Evolutionary conservation across 2,113 vertebrate species (phyloP), one percentile per base, ranked within the genome.

Genomic region (Corvus cornix): DNA sequence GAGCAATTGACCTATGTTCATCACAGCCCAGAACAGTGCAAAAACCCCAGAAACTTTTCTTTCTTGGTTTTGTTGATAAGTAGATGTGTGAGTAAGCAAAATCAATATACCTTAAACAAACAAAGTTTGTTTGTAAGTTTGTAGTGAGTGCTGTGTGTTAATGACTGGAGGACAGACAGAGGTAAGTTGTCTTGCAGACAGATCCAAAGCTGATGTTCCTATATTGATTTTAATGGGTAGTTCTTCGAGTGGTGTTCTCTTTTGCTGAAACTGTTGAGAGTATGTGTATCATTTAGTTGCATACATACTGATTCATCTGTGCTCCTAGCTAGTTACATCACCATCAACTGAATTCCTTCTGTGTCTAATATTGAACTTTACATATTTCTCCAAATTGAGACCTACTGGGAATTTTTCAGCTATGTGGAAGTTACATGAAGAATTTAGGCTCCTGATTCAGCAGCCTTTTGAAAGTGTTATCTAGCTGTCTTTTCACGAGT

Each of bases 141-240:
- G 27, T 76, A 26, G 16, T 0, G 0, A 77, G 8, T 74, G 28
- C 44, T 1, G 2, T 41, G 24, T 4, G 1, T 20, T 48, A 13
- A 22, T 43, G 67, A 74, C 31, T 21, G 43, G 30, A 37, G 23
- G 12, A 35, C 55, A 68, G 48, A 43, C 56, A 59, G 53, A 12
- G 16, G 1, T 24, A 52, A 69, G 5, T 73, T 69, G 63, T 76
- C 49, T 86, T 41, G 35, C 51, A 17, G 8, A 55, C 15, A 39
- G 53, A n/a, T 66, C 77, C 14, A 58, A 70, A 81, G 16, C 55
- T 60, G 6, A 16, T 81, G 21, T 64, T 73, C 21, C 39, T 44
- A 0, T 83, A 51, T 55, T 43, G 43, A 33, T 77, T 88, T 88
- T 52, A 83, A 41, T 21, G 33, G 46, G 31, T n/a, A 59, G 67